Conservation (phyloP, 2,113 vertebrate species). For the Elephantulus edwardii region DNA sequence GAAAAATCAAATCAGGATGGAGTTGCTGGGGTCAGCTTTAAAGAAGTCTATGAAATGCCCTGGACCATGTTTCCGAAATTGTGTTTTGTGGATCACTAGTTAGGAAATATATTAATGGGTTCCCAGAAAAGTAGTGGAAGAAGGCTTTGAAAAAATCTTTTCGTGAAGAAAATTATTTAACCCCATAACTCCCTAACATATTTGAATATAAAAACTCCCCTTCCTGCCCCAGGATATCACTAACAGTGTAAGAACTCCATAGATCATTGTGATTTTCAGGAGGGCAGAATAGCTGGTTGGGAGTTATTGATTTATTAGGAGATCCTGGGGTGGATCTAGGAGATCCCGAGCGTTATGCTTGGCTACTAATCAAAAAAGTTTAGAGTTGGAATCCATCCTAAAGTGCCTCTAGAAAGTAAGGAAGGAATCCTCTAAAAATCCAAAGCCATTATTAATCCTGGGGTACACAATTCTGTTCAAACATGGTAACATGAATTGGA, state of each 20-base stretch:
- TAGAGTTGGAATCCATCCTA: neutral
- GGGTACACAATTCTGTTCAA: neutral
- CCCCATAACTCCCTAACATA: neutral
- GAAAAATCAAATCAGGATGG: slow-evolving; percentile 49
- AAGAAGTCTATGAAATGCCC: neutral
- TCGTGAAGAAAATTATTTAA: slow-evolving; percentile 17
- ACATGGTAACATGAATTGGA: neutral
- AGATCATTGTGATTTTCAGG: neutral
- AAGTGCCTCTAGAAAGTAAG: neutral
- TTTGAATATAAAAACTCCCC: neutral
- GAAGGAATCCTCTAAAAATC: neutral
- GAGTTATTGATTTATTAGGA: neutral
- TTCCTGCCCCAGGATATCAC: neutral
- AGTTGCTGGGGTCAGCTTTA: slow-evolving; percentile 29
- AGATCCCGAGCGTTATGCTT: too few species aligned
- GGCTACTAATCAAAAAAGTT: neutral
- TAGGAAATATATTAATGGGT: slow-evolving; percentile 30
- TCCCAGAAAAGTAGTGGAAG: neutral
- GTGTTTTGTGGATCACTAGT: slow-evolving; percentile 4
- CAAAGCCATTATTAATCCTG: neutral
- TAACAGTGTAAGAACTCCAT: neutral
- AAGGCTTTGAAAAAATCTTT: slow-evolving; percentile 3
- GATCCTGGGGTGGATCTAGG: neutral
- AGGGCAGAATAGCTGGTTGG: neutral
- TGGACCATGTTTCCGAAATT: slow-evolving; percentile 28